Evolutionary conservation across 2,888 invertebrate genomes (phyloP).

Genomic region (Serripes groenlandicus): DNA sequence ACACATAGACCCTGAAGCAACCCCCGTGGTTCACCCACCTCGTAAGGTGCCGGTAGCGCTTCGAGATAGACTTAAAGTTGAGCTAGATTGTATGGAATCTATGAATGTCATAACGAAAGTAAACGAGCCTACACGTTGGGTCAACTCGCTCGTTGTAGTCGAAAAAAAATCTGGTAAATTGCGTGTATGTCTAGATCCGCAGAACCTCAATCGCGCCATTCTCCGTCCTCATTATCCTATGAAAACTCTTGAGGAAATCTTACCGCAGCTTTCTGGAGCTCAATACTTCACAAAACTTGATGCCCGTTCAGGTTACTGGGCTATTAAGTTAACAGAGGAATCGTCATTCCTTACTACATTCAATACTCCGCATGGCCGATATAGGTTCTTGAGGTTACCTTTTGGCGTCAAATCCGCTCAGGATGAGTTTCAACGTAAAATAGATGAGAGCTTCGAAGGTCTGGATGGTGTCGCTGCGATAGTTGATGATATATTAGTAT

Average conservation of each 20-base stretch:
- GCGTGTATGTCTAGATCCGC: conserved; percentile 53
- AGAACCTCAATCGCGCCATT: too few relatives aligned
- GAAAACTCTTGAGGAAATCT: conserved; percentile 36
- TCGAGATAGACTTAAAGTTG: conserved; percentile 39
- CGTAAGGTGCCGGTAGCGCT: conserved; percentile 44
- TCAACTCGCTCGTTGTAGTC: conserved; percentile 50
- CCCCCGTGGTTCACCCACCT: conserved; percentile 41
- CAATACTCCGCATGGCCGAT: conserved; percentile 65
- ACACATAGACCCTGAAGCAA: conserved; percentile 37
- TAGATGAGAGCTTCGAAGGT: conserved; percentile 46
- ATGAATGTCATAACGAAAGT: conserved; percentile 24
- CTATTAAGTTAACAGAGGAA: conserved; percentile 62
- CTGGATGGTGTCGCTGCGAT: conserved; percentile 51
- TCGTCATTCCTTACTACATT: conserved; percentile 66
- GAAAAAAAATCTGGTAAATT: conserved; percentile 29
- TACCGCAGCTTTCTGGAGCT: conserved; percentile 21
- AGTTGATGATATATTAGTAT: conserved; percentile 63
- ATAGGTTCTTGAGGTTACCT: conserved; percentile 63
- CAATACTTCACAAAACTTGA: conserved; percentile 37
- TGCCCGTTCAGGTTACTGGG: conserved; percentile 59
- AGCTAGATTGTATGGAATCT: conserved; percentile 33
- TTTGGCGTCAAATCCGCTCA: conserved; percentile 62
- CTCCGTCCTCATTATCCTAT: too few relatives aligned
- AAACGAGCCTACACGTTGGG: conserved; percentile 54
- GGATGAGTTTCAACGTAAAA: conserved; percentile 61